phyloP scores from a whole-genome alignment of 2,113 vertebrate genomes.

The Girardinichthys multiradiatus region DNA sequence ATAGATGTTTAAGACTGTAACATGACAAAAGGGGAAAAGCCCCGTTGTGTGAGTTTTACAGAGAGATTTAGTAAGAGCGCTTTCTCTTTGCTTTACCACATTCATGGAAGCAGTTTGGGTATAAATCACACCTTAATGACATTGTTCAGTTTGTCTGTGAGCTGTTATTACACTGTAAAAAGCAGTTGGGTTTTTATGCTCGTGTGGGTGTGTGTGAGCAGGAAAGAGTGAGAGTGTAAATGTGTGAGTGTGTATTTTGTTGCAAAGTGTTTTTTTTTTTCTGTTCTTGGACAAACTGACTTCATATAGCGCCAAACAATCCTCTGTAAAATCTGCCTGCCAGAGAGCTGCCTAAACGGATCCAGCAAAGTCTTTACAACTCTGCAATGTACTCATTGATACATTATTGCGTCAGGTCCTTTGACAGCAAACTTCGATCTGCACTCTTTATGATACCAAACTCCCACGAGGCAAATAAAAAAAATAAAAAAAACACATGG shows the following conservation, averaged over 20 bases:
- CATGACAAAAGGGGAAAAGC: too few species aligned
- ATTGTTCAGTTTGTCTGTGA: neutral
- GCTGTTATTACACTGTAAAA: slow-evolving; percentile 41
- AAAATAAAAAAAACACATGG: slow-evolving; percentile 39
- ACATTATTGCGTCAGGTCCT: slow-evolving; percentile 29
- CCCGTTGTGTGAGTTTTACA: too few species aligned
- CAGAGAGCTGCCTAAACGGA: slow-evolving; percentile 43
- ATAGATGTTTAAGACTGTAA: too few species aligned
- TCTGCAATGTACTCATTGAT: slow-evolving; percentile 43
- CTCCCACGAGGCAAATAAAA: slow-evolving; percentile 37
- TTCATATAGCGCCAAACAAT: slow-evolving; percentile 37
- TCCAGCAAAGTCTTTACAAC: slow-evolving; percentile 35
- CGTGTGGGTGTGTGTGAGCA: slow-evolving; percentile 44
- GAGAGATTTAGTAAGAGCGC: too few species aligned
- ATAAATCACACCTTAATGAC: neutral
- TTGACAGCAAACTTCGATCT: slow-evolving; percentile 59
- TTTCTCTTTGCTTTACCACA: neutral
- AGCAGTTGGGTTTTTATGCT: slow-evolving; percentile 46
- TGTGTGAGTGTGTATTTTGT: slow-evolving; percentile 34
- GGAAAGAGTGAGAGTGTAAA: slow-evolving; percentile 15
- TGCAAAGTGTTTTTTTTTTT: slow-evolving; percentile 18
- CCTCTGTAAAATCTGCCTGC: slow-evolving; percentile 44
- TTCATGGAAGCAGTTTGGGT: neutral
- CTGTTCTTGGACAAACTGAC: slow-evolving; percentile 39
- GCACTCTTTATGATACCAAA: slow-evolving; percentile 46